These are phyloP conservation scores for Littorina saxatilis DNA, from an alignment of 1,140 invertebrate genomes.

Conservation along the genomic window DNA sequence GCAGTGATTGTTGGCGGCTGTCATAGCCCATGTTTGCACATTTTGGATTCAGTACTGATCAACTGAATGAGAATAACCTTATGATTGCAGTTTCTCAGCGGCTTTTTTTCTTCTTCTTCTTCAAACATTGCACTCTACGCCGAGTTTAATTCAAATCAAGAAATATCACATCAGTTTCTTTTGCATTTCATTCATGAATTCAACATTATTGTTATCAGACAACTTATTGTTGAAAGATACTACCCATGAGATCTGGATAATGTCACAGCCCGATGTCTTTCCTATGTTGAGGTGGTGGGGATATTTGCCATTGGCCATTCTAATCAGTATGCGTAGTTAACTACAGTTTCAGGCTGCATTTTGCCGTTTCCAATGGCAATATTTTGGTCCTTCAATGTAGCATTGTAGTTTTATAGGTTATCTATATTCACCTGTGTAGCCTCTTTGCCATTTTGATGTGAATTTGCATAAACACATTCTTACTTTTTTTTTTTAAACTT, in stretches of 20 bases:
- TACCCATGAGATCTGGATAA: slow-evolving; percentile 57
- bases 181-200: slow-evolving; percentile 29
- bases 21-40: slow-evolving; percentile 13
- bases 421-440: not conserved
- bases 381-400: too few species aligned
- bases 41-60: not conserved
- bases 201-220: slow-evolving; percentile 45
- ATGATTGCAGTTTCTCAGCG: too few species aligned
- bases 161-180: slow-evolving; percentile 21
- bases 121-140: too few species aligned
- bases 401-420: not conserved
- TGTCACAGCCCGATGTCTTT: slow-evolving; percentile 61
- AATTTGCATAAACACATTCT: not conserved
- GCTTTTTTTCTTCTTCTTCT: too few species aligned
- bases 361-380: too few species aligned
- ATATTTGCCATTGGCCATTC: slow-evolving; percentile 51
- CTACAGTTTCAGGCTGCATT: too few species aligned
- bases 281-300: slow-evolving; percentile 47
- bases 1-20: not conserved
- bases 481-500: not conserved
- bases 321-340: slow-evolving; percentile 6
- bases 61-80: too few species aligned
- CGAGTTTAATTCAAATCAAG: not conserved
- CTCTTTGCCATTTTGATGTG: not conserved
- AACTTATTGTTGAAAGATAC: slow-evolving; percentile 48